Base-by-base conservation (phyloP, 1,140 invertebrate species). In the Lepidotrigona ventralis region DNA sequence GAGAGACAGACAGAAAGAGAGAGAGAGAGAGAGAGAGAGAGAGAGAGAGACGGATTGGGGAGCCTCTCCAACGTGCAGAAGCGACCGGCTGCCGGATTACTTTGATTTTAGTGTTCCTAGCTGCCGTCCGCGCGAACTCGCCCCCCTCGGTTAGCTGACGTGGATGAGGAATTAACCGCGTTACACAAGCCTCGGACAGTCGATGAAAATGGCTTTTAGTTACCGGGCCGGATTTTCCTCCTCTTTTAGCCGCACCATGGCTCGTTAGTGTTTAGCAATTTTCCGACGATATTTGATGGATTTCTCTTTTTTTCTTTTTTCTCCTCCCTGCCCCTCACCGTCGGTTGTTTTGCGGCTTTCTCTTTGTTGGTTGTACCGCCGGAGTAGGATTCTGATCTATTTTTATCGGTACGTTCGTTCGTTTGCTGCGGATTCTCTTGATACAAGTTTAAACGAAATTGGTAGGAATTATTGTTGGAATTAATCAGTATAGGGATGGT, bases 161-260 rank as follows among this genome's bases (percentile, higher is more conserved):
- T 81, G 81, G 81, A 87, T 74, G 86, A 87, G 86, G 86, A 88
- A 87, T 88, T 88, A 88, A 88, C 83, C 83, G 74, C 71, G 78
- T 87, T 87, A 73, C 78, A 81, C 85, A 23, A 85, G 17, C 46
- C 64, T 33, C 53, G 58, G 76, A 71, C 68, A 73, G 69, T 60
- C 56, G 76, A 83, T 54, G 76, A 72, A 68, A 83, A 83, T 83
- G 76, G 76, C 76, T 83, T 83, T 83, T 54, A 72, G 82, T 79
- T 79, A 83, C 54, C 68, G 33, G 33, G 1, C 21, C 66, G 66
- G 51, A 66, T 71, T 83, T 73, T 23, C 39, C 72, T 54, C 17
- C 51, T 15, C 72, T 46, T 29, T n/a, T 23, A 51, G 12, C 51
- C 19, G 1, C 0, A 9, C 11, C 29, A 12, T 72, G 4, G 33